These are phyloP conservation scores for Timandra comae DNA, from an alignment of 2,888 invertebrate genomes.

Conservation along the genomic window DNA sequence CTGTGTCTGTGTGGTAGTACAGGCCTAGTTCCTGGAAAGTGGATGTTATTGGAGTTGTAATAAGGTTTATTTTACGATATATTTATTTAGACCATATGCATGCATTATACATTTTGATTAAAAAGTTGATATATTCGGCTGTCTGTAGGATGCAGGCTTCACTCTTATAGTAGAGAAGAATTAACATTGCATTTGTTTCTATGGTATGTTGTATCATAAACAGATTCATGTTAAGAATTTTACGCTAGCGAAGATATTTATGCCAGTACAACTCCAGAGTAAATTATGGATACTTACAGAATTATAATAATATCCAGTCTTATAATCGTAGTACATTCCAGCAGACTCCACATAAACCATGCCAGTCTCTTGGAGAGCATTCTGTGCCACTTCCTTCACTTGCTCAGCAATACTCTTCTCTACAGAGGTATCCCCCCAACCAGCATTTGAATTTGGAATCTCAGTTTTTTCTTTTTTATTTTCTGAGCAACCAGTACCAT, in stretches of 20 bases:
- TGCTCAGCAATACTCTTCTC: constrained; percentile 81
- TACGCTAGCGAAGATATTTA: too few species aligned
- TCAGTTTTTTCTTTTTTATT: background rate
- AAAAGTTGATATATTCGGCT: background rate
- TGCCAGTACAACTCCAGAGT: too few species aligned
- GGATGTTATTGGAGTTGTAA: background rate
- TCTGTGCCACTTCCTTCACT: constrained; percentile 86
- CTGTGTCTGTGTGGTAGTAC: constrained; percentile 91
- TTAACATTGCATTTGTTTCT: too few species aligned
- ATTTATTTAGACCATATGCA: too few species aligned
- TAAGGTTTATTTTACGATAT: too few species aligned
- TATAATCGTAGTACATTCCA: constrained; percentile 92
- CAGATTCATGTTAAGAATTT: too few species aligned
- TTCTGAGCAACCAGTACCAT: background rate
- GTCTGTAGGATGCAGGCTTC: too few species aligned
- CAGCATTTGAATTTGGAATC: constrained; percentile 18
- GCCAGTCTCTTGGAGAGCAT: constrained; percentile 83
- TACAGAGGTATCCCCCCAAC: constrained; percentile 43
- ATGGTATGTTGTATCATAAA: too few species aligned
- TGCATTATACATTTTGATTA: background rate
- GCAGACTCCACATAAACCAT: constrained; percentile 92
- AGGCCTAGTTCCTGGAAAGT: constrained; percentile 84
- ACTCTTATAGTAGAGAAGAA: too few species aligned
- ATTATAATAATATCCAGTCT: constrained; percentile 93
- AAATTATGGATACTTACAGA: constrained; percentile 78